A percentile compares a stretch with the other conserved stretches of the same genome.
Conservation (phyloP, 1,140 invertebrate genomes). For the Paracyclopina nana region DNA sequence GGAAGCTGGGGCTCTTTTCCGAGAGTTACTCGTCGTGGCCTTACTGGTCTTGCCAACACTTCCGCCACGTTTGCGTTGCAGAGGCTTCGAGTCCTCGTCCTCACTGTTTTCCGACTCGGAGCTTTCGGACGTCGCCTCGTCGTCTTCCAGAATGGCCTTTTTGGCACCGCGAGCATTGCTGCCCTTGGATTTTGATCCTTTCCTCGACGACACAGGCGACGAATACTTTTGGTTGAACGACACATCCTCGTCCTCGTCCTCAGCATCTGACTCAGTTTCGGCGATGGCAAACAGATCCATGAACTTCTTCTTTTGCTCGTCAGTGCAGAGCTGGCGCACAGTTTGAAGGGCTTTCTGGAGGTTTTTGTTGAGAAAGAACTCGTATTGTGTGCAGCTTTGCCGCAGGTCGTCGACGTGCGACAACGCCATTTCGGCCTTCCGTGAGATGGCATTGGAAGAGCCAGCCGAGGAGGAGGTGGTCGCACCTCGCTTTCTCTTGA, state of each 20-base stretch:
- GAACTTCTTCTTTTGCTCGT: slow-evolving; percentile 66
- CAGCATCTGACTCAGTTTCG: slow-evolving; percentile 61
- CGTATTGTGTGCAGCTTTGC: slow-evolving; percentile 35
- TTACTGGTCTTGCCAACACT: neutral
- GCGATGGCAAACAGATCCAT: slow-evolving; percentile 73
- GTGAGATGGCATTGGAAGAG: neutral
- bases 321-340: slow-evolving; percentile 41
- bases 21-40: neutral
- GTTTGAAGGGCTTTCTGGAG: slow-evolving; percentile 64
- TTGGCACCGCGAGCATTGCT: too few relatives aligned
- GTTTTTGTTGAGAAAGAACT: slow-evolving; percentile 52
- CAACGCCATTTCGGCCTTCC: slow-evolving; percentile 49
- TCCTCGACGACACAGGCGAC: too few relatives aligned
- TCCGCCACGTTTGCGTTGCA: neutral
- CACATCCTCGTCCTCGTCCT: slow-evolving; percentile 25
- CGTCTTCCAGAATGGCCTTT: neutral
- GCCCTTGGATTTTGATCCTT: too few relatives aligned
- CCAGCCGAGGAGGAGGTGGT: neutral
- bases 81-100: neutral
- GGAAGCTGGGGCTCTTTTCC: slow-evolving; percentile 1
- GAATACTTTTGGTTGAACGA: slow-evolving; percentile 4
- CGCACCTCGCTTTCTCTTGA: slow-evolving; percentile 62
- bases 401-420: slow-evolving; percentile 77
- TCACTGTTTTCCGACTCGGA: neutral
- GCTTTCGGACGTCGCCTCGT: neutral